Conservation (phyloP, 2,113 vertebrate genomes). For the Phrynosoma platyrhinos region DNA sequence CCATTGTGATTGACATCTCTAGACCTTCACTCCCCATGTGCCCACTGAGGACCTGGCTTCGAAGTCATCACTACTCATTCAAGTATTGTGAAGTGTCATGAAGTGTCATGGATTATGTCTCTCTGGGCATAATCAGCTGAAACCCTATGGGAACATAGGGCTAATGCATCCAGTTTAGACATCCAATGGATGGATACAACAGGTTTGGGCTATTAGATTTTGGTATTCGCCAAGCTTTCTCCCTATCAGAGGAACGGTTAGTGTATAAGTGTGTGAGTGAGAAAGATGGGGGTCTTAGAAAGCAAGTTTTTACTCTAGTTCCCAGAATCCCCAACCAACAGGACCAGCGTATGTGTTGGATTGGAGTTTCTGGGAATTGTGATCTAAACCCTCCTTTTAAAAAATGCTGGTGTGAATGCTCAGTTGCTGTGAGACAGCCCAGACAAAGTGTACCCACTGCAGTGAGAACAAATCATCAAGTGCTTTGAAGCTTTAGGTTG, state of each 20-base stretch:
- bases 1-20: conserved; percentile 32
- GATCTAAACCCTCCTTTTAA: no score
- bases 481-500: neutral
- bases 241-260: neutral
- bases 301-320: no score
- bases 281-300: no score
- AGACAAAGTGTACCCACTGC: neutral
- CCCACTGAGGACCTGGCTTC: accelerated
- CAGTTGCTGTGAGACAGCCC: neutral
- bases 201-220: neutral
- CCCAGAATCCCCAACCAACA: no score
- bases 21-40: conserved; percentile 51
- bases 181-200: neutral
- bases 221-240: neutral
- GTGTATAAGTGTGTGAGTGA: neutral
- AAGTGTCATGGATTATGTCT: accelerated
- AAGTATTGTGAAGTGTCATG: conserved; percentile 40
- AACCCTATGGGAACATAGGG: neutral
- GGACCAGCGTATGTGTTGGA: no score
- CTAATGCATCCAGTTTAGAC: neutral
- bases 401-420: neutral
- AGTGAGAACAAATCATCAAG: neutral
- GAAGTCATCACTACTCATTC: neutral
- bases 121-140: accelerated
- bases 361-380: no score